These are phyloP conservation scores for Argyra leucocephala DNA, from an alignment of 2,888 invertebrate species.

Conservation along the genomic window DNA sequence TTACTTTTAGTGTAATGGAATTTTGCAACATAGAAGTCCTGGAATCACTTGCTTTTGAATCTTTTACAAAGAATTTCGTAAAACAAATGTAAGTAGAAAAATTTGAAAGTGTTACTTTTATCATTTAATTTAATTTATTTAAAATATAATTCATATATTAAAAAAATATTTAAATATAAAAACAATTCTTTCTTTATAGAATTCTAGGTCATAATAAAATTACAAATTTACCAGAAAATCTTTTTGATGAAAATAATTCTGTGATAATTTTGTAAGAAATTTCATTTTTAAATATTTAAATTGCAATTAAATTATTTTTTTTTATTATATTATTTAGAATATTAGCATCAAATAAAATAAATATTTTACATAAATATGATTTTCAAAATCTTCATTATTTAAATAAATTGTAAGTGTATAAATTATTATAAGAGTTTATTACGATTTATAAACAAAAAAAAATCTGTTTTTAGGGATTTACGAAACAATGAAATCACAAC, in stretches of 20 bases:
- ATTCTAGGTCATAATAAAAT: slow-evolving; percentile 46
- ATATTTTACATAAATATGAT: slow-evolving; percentile 29
- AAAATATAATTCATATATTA: slow-evolving; percentile 15
- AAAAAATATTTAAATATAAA: too few relatives aligned
- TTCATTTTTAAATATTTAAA: too few relatives aligned
- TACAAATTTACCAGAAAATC: slow-evolving; percentile 35
- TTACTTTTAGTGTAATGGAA: slow-evolving; percentile 42
- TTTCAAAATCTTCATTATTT: slow-evolving; percentile 33
- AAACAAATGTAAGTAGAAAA: slow-evolving; percentile 33
- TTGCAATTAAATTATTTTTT: not conserved
- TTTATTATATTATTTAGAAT: slow-evolving; percentile 30
- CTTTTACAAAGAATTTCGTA: slow-evolving; percentile 36
- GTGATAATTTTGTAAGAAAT: slow-evolving; percentile 43
- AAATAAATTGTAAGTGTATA: slow-evolving; percentile 35
- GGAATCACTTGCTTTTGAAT: slow-evolving; percentile 36
- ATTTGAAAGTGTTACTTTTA: slow-evolving; percentile 6
- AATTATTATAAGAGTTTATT: not conserved
- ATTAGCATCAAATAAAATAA: slow-evolving; percentile 36
- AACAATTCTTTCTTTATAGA: too few relatives aligned
- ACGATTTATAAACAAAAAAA: not conserved
- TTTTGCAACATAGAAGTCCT: slow-evolving; percentile 42
- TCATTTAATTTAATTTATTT: not conserved
- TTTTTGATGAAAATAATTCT: slow-evolving; percentile 39
- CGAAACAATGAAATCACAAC: slow-evolving; percentile 44
- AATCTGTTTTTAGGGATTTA: slow-evolving; percentile 40